Evolutionary conservation across 2,797 vertebrate species (phyloP), one percentile per base, ranked within the genome.

Genomic region (Pangasius krempfi): DNA sequence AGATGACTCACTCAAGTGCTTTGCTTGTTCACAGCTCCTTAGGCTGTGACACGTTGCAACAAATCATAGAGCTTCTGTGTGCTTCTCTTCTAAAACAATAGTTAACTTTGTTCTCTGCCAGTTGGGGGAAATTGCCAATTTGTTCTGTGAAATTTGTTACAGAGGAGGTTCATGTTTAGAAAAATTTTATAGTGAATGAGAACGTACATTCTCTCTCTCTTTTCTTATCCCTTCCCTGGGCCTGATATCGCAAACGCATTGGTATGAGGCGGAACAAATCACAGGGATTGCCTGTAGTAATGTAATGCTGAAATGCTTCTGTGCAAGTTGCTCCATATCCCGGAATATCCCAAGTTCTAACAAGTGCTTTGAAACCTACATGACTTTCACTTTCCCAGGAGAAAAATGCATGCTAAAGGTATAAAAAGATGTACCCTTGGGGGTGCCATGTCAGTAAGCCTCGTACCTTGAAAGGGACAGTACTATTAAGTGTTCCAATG

Each of bases 1-100:
- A 85, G 83, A 70, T 85, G 83, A 85, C 83, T 70, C 82, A 84
- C 44, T 66, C 40, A 14, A 79, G 81, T 85, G n/a, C 64, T 3
- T 47, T n/a, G 50, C 64, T 70, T 82, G 16, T 62, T 84, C 16
- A 47, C 81, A 47, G 70, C 70, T 76, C 87, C 72, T 76, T 30
- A 78, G 83, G n/a, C 81, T n/a, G 22, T 78, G 56, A 73, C 37
- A 76, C 64, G 83, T 20, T 85, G 47, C 83, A 85, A 70, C 83
- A 85, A 85, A 85, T 85, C 66, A 70, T 56, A 13, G 9, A 33
- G 83, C 64, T 84, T 84, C 83, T 70, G 64, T 70, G 30, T 3
- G 47, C 64, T 54, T 85, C 60, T 54, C 83, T 70, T 7, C 62
- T 1, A 70, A 54, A 47, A 85, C 64, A 85, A 85, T 56, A 70